Evolutionary conservation across 2,113 vertebrate species (phyloP).

Genomic region (Gila orcuttii): DNA sequence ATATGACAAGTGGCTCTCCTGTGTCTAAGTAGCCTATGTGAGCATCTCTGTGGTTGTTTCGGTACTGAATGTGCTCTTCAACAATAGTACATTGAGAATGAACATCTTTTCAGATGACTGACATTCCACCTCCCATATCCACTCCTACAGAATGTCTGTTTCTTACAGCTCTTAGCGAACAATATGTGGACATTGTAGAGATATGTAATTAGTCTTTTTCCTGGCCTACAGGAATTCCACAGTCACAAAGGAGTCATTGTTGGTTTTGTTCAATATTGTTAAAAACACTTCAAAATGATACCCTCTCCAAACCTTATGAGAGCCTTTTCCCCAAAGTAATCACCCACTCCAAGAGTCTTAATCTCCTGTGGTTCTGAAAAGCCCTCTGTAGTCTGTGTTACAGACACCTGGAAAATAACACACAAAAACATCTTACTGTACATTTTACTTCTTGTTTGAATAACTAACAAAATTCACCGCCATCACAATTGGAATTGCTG

Average conservation of each 20-base stretch:
- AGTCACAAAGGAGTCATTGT: neutral
- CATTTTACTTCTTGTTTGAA: no score
- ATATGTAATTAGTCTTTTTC: neutral
- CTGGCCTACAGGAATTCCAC: neutral
- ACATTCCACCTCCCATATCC: slow-evolving; percentile 46
- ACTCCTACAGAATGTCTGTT: slow-evolving; percentile 1
- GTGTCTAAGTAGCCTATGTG: neutral
- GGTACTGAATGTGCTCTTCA: neutral
- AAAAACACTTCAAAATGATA: neutral
- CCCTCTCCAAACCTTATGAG: slow-evolving; percentile 83
- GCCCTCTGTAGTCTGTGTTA: slow-evolving; percentile 86
- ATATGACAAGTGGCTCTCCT: neutral
- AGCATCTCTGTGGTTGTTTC: neutral
- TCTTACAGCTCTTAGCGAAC: neutral
- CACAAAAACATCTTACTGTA: neutral
- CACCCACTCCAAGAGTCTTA: slow-evolving; percentile 87
- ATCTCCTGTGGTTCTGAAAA: slow-evolving; percentile 85
- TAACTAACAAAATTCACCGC: neutral
- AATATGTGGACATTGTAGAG: neutral
- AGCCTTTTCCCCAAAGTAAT: slow-evolving; percentile 94
- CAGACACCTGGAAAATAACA: slow-evolving; percentile 78
- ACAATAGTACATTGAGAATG: slow-evolving; percentile 28
- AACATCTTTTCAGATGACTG: slow-evolving; percentile 40
- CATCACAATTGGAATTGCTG: neutral
- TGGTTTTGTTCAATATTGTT: neutral